phyloP scores from a whole-genome alignment of 35 echinoderm and acorn worm species.

The Amphiura filiformis region DNA sequence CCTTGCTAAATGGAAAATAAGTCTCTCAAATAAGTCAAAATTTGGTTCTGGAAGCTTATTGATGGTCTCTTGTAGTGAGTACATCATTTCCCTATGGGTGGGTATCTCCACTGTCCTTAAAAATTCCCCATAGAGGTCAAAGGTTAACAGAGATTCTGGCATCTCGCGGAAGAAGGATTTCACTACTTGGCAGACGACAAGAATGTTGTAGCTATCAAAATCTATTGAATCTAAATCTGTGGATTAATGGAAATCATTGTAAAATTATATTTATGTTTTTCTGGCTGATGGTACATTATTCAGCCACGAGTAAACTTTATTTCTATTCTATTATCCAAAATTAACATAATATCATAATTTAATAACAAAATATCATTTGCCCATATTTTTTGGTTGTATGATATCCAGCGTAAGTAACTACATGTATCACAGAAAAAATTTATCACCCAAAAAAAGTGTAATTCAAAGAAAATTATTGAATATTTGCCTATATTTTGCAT shows the following conservation, averaged over 20 bases:
- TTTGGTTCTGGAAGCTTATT: conserved; percentile 80
- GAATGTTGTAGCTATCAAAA: conserved; percentile 70
- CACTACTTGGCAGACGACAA: conserved; percentile 82
- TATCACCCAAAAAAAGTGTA: too few species aligned
- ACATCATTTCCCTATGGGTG: conserved; percentile 54
- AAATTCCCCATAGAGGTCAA: conserved; percentile 96
- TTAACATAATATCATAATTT: too few species aligned
- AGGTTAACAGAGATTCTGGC: conserved; percentile 89
- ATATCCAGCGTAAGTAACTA: too few species aligned
- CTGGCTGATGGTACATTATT: too few species aligned
- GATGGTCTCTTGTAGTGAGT: conserved; percentile 69
- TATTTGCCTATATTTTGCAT: too few species aligned
- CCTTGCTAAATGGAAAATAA: conserved; percentile 97
- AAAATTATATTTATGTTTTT: background rate
- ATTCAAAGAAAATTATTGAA: too few species aligned
- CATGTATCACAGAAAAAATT: too few species aligned
- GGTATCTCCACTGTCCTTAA: conserved; percentile 70
- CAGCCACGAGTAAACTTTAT: too few species aligned
- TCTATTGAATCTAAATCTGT: conserved; percentile 83
- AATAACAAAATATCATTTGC: too few species aligned
- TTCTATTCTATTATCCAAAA: too few species aligned
- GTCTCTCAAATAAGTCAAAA: conserved; percentile 85
- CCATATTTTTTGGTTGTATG: too few species aligned
- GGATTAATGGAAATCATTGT: background rate
- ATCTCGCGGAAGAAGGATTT: conserved; percentile 99